Evolutionary conservation across 2,113 vertebrate species (phyloP).

Genomic region (Microcebus jonahi): DNA sequence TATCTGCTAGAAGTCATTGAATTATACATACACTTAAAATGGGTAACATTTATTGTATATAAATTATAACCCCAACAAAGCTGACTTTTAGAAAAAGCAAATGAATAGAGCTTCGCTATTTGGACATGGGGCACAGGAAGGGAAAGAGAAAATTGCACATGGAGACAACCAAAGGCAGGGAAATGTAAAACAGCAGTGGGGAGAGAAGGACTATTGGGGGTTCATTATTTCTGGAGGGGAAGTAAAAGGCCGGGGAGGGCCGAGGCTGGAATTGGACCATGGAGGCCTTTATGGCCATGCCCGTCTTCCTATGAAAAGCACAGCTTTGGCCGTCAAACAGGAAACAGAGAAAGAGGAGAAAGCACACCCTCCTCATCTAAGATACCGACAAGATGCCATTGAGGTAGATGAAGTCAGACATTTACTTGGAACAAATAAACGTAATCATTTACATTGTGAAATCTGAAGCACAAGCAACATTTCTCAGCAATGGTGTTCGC

Average conservation of each 20-base stretch:
- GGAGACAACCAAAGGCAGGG: background rate
- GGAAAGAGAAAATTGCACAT: background rate
- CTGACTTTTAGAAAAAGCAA: background rate
- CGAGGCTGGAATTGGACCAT: background rate
- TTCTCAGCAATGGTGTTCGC: background rate
- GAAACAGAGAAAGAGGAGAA: background rate
- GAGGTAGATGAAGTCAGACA: background rate
- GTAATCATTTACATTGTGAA: background rate
- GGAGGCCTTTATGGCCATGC: background rate
- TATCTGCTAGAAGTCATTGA: background rate
- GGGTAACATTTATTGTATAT: background rate
- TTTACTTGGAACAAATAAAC: background rate
- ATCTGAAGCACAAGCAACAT: background rate
- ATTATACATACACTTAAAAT: background rate
- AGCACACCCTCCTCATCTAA: background rate
- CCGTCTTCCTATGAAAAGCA: background rate
- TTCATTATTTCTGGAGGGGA: background rate
- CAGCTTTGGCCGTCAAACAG: background rate
- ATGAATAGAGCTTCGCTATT: background rate
- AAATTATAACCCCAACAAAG: background rate
- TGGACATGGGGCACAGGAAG: background rate
- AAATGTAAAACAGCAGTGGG: background rate
- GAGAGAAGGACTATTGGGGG: background rate
- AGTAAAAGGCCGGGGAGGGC: background rate
- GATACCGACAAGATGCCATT: background rate